A percentile compares a stretch with the other conserved stretches of the same genome.
Evolutionary conservation across 1,140 invertebrate genomes (phyloP).

Genomic region (Drosophila orena): DNA sequence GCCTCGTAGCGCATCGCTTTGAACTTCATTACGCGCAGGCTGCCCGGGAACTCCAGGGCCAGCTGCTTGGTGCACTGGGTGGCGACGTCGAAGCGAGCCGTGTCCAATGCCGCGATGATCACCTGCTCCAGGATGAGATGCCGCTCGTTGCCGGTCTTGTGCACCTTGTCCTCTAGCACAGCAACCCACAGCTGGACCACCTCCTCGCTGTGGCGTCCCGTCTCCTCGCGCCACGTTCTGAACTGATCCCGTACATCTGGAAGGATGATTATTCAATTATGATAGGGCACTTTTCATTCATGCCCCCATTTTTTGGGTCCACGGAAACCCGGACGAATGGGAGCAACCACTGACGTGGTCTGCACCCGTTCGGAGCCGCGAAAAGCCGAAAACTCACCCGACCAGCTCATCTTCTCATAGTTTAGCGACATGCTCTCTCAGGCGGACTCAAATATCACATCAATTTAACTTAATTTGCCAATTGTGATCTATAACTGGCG

Average conservation of each 20-base stretch:
- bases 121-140: conserved; percentile 95
- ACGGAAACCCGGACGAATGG: conserved; percentile 2
- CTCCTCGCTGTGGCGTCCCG: conserved; percentile 94
- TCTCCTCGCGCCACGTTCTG: conserved; percentile 96
- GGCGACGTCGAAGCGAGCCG: conserved; percentile 91
- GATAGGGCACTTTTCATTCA: conserved; percentile 26
- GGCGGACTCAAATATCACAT: conserved; percentile 6
- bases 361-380: background rate
- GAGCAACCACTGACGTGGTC: conserved; percentile 16
- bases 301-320: conserved; percentile 10
- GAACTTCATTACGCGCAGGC: conserved; percentile 93
- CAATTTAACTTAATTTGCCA: conserved; percentile 51
- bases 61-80: conserved; percentile 92
- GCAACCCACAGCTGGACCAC: conserved; percentile 94
- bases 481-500: conserved; percentile 21
- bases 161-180: conserved; percentile 89
- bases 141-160: conserved; percentile 96
- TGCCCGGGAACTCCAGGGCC: conserved; percentile 94
- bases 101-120: conserved; percentile 96
- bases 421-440: conserved; percentile 84
- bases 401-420: conserved; percentile 86
- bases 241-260: conserved; percentile 93
- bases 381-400: conserved; percentile 75
- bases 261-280: conserved; percentile 41
- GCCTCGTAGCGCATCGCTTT: conserved; percentile 95